phyloP scores from a whole-genome alignment of 92 coral and sea anemone genomes.

The Umimayanthus chanpuru region DNA sequence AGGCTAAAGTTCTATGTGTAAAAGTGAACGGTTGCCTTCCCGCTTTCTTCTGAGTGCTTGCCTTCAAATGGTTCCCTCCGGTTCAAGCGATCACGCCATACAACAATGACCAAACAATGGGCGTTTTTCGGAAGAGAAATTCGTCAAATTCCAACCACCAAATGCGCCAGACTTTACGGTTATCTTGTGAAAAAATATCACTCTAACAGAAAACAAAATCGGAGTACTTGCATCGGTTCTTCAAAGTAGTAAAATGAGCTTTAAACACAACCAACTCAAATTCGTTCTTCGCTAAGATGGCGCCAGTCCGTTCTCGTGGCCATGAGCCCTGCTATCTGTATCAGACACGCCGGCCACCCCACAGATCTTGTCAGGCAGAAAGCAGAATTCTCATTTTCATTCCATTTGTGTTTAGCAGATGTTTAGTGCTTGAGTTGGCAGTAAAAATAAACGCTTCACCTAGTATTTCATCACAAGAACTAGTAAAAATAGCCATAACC shows the following conservation, averaged over 20 bases:
- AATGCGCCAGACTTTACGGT: constrained; percentile 41
- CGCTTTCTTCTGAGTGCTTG: constrained; percentile 19
- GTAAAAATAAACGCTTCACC: constrained; percentile 28
- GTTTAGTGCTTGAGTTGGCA: constrained; percentile 43
- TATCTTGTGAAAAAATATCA: constrained; percentile 55
- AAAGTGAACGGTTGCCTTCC: constrained; percentile 5
- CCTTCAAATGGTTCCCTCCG: constrained; percentile 47
- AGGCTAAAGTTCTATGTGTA: not conserved
- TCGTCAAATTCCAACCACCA: constrained; percentile 51
- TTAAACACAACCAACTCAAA: constrained; percentile 54
- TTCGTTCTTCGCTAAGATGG: constrained; percentile 88
- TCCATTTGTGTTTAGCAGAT: constrained; percentile 43
- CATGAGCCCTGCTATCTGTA: constrained; percentile 43
- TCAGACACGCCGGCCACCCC: constrained; percentile 38
- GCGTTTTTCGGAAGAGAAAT: constrained; percentile 76
- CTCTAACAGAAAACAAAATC: constrained; percentile 50
- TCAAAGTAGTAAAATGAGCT: constrained; percentile 60
- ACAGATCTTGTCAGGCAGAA: constrained; percentile 21
- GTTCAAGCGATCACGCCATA: constrained; percentile 48
- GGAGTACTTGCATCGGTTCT: constrained; percentile 27
- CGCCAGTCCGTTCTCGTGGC: constrained; percentile 98
- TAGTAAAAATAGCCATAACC: not conserved
- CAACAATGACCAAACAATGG: constrained; percentile 77
- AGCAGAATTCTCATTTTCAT: constrained; percentile 31
- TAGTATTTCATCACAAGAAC: constrained; percentile 26